phyloP scores from a whole-genome alignment of 1,140 invertebrate species.

The Yoshiicerus persimilis region DNA sequence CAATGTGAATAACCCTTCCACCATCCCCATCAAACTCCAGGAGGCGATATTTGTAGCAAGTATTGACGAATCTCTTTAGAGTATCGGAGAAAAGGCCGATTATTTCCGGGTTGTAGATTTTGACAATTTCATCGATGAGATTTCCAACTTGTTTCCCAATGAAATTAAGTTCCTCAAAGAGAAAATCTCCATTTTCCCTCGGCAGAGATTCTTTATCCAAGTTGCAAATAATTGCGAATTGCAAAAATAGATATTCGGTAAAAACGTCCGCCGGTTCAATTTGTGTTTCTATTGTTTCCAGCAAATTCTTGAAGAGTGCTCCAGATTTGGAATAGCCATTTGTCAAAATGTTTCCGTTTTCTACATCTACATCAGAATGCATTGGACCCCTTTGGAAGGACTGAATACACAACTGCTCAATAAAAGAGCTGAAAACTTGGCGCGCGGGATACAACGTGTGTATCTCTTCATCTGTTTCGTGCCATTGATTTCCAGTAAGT shows the following conservation, averaged over 20 bases:
- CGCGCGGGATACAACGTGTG: constrained; percentile 18
- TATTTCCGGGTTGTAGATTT: constrained; percentile 27
- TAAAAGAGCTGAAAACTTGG: constrained; percentile 33
- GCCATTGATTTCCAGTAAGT: constrained; percentile 10
- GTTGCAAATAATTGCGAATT: constrained; percentile 29
- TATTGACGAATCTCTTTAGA: constrained; percentile 25
- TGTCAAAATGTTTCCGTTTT: neutral
- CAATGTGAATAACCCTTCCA: constrained; percentile 23
- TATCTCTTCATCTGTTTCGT: constrained; percentile 5
- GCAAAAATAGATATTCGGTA: constrained; percentile 26
- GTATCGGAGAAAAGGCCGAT: constrained; percentile 27
- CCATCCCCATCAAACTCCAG: constrained; percentile 13
- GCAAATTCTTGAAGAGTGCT: neutral
- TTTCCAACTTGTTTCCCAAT: constrained; percentile 30
- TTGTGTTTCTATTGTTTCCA: neutral
- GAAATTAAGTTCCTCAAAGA: neutral
- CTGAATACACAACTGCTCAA: constrained; percentile 21
- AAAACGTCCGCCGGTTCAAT: constrained; percentile 26
- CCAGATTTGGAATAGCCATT: neutral
- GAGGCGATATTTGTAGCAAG: constrained; percentile 24
- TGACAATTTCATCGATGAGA: neutral
- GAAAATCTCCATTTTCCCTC: neutral
- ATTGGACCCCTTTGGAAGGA: constrained; percentile 26
- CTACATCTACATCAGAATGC: neutral
- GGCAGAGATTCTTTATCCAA: neutral